Conservation (phyloP, 2,113 vertebrate genomes). For the Falcunculus frontatus region DNA sequence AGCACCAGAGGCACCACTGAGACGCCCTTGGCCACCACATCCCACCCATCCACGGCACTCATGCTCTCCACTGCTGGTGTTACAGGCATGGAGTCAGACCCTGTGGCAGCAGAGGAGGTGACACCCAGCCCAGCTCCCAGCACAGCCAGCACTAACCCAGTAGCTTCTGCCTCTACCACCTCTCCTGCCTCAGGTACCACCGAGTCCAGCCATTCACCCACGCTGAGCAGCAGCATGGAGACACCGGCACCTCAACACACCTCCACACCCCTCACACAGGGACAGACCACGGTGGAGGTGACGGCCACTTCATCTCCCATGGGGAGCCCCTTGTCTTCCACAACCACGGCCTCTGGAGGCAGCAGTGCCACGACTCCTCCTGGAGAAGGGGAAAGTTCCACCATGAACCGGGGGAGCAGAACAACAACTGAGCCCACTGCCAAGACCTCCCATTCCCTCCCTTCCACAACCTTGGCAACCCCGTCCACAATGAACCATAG, state of each 20-base stretch:
- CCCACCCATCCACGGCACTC: background rate
- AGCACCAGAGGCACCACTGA: background rate
- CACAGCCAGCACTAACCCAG: background rate
- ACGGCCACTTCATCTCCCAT: rapidly evolving
- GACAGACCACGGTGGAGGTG: rapidly evolving
- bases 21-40: background rate
- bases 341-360: rapidly evolving
- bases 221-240: rapidly evolving
- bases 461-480: rapidly evolving
- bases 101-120: rapidly evolving
- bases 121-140: background rate
- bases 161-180: rapidly evolving
- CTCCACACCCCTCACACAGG: rapidly evolving
- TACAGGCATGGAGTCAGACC: rapidly evolving
- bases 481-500: rapidly evolving
- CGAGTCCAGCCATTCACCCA: rapidly evolving
- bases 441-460: background rate
- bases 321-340: rapidly evolving
- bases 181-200: rapidly evolving
- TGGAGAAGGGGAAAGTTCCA: rapidly evolving
- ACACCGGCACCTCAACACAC: rapidly evolving
- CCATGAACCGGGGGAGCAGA: rapidly evolving
- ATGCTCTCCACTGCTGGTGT: background rate
- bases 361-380: rapidly evolving
- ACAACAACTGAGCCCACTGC: rapidly evolving